Base-by-base conservation (phyloP, 2,113 vertebrate species). In the Siniperca chuatsi region DNA sequence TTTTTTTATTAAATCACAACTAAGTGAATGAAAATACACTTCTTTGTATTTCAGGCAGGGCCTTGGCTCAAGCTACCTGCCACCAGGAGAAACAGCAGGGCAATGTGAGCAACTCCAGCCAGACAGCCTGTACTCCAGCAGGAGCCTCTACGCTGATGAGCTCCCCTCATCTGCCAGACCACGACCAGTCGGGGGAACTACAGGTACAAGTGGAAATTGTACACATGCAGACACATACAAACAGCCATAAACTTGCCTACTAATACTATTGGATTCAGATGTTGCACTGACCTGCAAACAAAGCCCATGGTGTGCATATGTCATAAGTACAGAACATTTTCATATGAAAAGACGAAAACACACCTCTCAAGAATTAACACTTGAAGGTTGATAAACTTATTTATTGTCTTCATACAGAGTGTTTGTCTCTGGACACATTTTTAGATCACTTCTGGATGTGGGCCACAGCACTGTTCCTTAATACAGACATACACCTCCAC, bases 101-200 rank as follows among this genome's bases (percentile, higher is more conserved):
- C 95, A 94, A 0, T 67, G 95, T 0, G 97, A 98, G 20, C 93
- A 95, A 75, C 92, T 96, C 0, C 97, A 96, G 15, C 82, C 95
- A 4, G 97, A 99, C 80, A 94, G 94, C 76, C 94, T 96, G 0
- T 99, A 97, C 89, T 92, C 97, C 83, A 95, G 96, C 92, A 96
- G 97, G 92, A 96, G 95, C 58, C 93, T 96, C 2, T 97, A 97
- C 90, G 37, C 95, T 0, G 98, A 98, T 20, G 98, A 99, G 80
- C 82, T 95, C 77, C 96, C 96, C 0, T 96, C 97, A 0, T 97
- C 98, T 75, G 98, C 96, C 84, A 95, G 98, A 66, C 98, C 98
- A 2, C 96, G 98, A 20, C 98, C 98, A 10, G 97, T 99, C 4
- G 98, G 98, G 83, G 96, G 97, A 87, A 97, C 97, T 65, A 95